Base-by-base conservation (phyloP, 1,140 invertebrate species). In the Laupala kohalensis region DNA sequence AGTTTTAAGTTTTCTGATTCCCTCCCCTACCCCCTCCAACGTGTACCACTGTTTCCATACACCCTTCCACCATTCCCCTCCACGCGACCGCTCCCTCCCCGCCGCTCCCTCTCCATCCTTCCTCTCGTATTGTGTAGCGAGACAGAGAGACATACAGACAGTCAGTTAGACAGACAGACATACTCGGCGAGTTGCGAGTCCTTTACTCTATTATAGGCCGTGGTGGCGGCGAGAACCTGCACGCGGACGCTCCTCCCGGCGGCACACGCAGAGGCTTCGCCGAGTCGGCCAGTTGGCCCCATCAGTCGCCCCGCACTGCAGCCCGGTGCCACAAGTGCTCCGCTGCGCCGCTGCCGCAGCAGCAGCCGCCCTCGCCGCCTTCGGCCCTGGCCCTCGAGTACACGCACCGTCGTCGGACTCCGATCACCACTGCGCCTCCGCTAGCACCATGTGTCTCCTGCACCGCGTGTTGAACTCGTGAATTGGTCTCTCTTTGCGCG, bases 341-440 rank as follows among this genome's bases (percentile, higher is more conserved):
- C n/a, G n/a, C n/a, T n/a, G n/a, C n/a, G n/a, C n/a, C n/a, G n/a
- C n/a, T n/a, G n/a, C 19, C 37, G 37, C 37, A 53, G 37, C 37
- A 19, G 9, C 19, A 9, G 37, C 37, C 37, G 37, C 72, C 24
- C 13, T 65, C 13, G 67, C 71, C 28, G 37, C 62, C 69, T 29
- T 23, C 69, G 69, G 30, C 62, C 62, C 69, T 62, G 69, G 62
- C 25, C 30, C 29, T n/a, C 69, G n/a, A n/a, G 79, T 84, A 83
- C 75, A 84, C 83, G 76, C 83, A 83, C 80, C 88, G 86, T n/a
- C 84, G 87, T 88, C n/a, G n/a, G n/a, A n/a, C n/a, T n/a, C n/a
- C n/a, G n/a, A n/a, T n/a, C n/a, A n/a, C 78, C 84, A 81, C 78
- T 83, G 80, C 75, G 82, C 79, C 75, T 81, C 80, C 74, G 81